Evolutionary conservation across 2,888 invertebrate genomes (phyloP).

Genomic region (Philereme vetulata): DNA sequence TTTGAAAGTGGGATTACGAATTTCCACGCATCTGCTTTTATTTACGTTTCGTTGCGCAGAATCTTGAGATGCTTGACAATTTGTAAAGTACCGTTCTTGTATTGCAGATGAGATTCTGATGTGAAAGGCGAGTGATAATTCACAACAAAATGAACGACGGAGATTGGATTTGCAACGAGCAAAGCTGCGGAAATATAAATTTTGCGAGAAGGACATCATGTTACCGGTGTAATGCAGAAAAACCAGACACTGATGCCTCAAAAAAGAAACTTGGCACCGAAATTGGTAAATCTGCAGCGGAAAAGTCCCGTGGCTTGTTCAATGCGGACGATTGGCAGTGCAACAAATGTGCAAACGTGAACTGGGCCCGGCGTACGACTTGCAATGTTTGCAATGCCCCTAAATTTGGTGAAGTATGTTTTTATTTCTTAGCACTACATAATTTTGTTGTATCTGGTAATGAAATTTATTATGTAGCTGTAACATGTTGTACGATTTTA

Average conservation of each 20-base stretch:
- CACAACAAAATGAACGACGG: slow-evolving; percentile 81
- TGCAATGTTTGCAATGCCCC: slow-evolving; percentile 99
- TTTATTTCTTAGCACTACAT: slow-evolving; percentile 1
- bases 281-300: slow-evolving; percentile 99
- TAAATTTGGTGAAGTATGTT: slow-evolving; percentile 95
- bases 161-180: slow-evolving; percentile 87
- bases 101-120: slow-evolving; percentile 47
- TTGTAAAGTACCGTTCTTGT: slow-evolving; percentile 37
- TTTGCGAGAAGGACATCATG: slow-evolving; percentile 95
- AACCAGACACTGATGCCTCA: slow-evolving; percentile 62
- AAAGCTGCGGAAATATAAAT: slow-evolving; percentile 95
- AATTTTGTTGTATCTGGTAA: neutral
- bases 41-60: slow-evolving; percentile 57
- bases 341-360: slow-evolving; percentile 99
- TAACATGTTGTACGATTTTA: slow-evolving; percentile 45
- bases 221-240: slow-evolving; percentile 94
- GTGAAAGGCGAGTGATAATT: slow-evolving; percentile 46
- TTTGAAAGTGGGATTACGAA: slow-evolving; percentile 64
- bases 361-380: slow-evolving; percentile 97
- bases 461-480: slow-evolving; percentile 1
- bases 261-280: slow-evolving; percentile 96
- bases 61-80: slow-evolving; percentile 45
- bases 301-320: slow-evolving; percentile 97
- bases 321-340: slow-evolving; percentile 99
- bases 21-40: slow-evolving; percentile 67